Conservation (phyloP, 2,888 invertebrate genomes). For the Pterostichus niger region DNA sequence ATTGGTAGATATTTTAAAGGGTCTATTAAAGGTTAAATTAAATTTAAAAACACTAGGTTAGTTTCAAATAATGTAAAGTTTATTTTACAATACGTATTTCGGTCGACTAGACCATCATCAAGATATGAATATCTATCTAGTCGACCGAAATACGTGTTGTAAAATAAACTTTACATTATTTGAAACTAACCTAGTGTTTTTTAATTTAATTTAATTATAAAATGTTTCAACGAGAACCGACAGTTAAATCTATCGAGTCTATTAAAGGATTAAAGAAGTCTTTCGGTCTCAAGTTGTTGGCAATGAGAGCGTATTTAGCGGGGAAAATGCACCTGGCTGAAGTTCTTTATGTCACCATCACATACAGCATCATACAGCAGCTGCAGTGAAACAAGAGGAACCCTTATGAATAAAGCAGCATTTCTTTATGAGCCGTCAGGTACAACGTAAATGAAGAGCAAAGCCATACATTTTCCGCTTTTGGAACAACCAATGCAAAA, state of each 20-base stretch:
- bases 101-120: too few species aligned
- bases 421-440: conserved; percentile 65
- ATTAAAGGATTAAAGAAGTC: neutral
- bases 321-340: conserved; percentile 15
- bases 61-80: too few species aligned
- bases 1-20: too few species aligned
- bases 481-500: conserved; percentile 66
- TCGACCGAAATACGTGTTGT: too few species aligned
- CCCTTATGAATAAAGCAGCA: conserved; percentile 65
- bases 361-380: conserved; percentile 29
- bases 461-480: conserved; percentile 53
- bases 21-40: neutral
- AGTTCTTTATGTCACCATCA: conserved; percentile 32
- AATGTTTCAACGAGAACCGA: too few species aligned
- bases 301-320: conserved; percentile 3
- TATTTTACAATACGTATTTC: too few species aligned
- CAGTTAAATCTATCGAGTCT: too few species aligned
- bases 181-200: too few species aligned
- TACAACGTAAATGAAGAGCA: conserved; percentile 64
- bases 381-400: conserved; percentile 54
- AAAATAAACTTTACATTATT: too few species aligned
- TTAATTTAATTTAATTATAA: too few species aligned
- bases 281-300: neutral
- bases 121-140: too few species aligned
- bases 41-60: too few species aligned